Evolutionary conservation across 2,797 vertebrate genomes (phyloP), one percentile per base, ranked within the genome.

Genomic region (Macropodus opercularis): DNA sequence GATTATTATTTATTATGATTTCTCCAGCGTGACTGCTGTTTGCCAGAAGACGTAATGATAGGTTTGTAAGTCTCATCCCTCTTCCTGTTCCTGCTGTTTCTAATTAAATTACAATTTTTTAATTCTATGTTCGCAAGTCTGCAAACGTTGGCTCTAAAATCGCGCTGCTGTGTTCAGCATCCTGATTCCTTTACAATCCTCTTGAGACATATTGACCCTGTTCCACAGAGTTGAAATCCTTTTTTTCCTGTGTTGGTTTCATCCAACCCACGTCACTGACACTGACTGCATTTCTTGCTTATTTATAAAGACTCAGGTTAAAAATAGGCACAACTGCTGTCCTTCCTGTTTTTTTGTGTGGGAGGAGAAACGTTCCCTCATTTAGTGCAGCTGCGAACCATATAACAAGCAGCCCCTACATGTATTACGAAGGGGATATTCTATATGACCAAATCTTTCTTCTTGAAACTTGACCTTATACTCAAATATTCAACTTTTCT

Each of bases 221-320:
- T 42, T 17, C 18, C 18, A 60, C 10, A 41, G 4, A 41, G 1
- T 5, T 44, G 9, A 24, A 24, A 9, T 5, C 34, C 17, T 18
- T 8, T 21, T 15, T 38, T 9, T 17, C 36, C 17, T 38, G 8
- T 38, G n/a, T 18, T 8, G n/a, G 18, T 2, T 18, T 17, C 8
- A 18, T 38, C 36, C 10, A 38, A 15, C 21, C 40, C 21, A 13
- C 12, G 3, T 42, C 21, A 22, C 36, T 18, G 17, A 18, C 36
- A 36, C 15, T 8, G 34, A 17, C 34, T 38, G 10, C n/a, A 38
- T 38, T 18, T 8, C 36, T 35, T 24, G 7, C 14, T 39, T 32
- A 10, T 68, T 59, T 50, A 38, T n/a, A 34, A 19, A 29, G 53
- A 34, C 26, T 36, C 29, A 18, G 19, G 26, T 35, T 51, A 44